Evolutionary conservation across 2,113 vertebrate genomes (phyloP).

Genomic region (Acrocephalus arundinaceus): DNA sequence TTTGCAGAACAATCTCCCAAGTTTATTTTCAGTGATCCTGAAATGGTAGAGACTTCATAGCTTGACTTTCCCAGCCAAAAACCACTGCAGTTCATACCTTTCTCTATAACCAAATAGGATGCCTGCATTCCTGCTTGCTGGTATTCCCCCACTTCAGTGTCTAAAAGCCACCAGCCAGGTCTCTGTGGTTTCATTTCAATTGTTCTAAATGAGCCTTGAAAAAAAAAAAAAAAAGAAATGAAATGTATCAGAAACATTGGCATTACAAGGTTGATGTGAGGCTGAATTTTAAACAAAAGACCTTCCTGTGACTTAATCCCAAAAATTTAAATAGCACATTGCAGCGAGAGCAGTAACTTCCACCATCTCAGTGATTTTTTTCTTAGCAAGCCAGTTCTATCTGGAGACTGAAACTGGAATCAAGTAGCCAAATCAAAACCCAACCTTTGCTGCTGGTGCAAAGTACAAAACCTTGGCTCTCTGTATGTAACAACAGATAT

Average conservation of each 20-base stretch:
- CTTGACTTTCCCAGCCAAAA: background rate
- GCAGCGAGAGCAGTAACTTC: background rate
- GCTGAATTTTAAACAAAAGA: background rate
- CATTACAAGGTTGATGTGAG: background rate
- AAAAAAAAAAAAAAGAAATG: constrained; percentile 2
- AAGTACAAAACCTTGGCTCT: background rate
- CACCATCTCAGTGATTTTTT: background rate
- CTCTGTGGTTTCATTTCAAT: constrained; percentile 91
- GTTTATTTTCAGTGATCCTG: background rate
- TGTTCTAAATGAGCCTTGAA: constrained; percentile 87
- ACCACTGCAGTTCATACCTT: constrained; percentile 72
- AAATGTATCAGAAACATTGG: background rate
- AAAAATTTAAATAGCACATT: background rate
- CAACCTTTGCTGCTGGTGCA: background rate
- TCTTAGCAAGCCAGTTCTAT: background rate
- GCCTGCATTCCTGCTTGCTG: constrained; percentile 91
- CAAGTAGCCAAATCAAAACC: background rate
- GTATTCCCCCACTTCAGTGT: constrained; percentile 86
- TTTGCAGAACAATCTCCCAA: background rate
- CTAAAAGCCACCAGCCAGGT: constrained; percentile 90
- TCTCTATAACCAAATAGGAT: constrained; percentile 85
- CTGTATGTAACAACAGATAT: background rate
- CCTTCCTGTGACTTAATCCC: background rate
- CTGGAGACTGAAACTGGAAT: background rate
- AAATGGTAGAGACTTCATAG: background rate